phyloP scores from a whole-genome alignment of 2,888 invertebrate genomes.

The Meiosimyza platycephala region DNA sequence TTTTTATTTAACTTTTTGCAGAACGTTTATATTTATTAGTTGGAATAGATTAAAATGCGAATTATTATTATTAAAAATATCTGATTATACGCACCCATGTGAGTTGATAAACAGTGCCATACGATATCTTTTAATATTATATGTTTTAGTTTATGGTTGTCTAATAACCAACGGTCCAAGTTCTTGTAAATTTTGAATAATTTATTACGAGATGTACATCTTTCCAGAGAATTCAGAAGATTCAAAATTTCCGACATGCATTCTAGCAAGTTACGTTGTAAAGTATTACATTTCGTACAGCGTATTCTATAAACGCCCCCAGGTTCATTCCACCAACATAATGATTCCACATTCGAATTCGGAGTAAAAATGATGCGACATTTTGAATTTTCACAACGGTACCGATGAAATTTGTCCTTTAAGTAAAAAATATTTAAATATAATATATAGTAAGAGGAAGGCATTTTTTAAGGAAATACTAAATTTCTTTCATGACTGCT shows the following conservation, averaged over 20 bases:
- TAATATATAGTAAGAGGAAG: too few relatives aligned
- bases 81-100: conserved; percentile 42
- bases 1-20: too few relatives aligned
- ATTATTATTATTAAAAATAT: too few relatives aligned
- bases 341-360: conserved; percentile 7
- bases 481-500: too few relatives aligned
- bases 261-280: conserved; percentile 47
- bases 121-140: conserved; percentile 43
- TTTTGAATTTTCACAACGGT: conserved; percentile 51
- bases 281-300: conserved; percentile 44
- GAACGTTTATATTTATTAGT: too few relatives aligned
- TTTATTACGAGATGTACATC: conserved; percentile 32
- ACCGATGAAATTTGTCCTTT: conserved; percentile 54
- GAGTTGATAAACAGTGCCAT: conserved; percentile 38
- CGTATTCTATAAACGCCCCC: background rate
- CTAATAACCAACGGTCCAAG: conserved; percentile 45
- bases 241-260: conserved; percentile 24
- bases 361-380: conserved; percentile 52
- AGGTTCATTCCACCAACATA: conserved; percentile 51
- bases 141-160: conserved; percentile 47
- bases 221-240: conserved; percentile 33
- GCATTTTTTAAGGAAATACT: too few relatives aligned
- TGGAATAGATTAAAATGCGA: too few relatives aligned
- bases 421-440: background rate
- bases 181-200: conserved; percentile 45